A percentile compares a stretch with the other conserved stretches of the same genome.
Conservation (phyloP, 64 coral and sea anemone species). For the Anthopleura sola region DNA sequence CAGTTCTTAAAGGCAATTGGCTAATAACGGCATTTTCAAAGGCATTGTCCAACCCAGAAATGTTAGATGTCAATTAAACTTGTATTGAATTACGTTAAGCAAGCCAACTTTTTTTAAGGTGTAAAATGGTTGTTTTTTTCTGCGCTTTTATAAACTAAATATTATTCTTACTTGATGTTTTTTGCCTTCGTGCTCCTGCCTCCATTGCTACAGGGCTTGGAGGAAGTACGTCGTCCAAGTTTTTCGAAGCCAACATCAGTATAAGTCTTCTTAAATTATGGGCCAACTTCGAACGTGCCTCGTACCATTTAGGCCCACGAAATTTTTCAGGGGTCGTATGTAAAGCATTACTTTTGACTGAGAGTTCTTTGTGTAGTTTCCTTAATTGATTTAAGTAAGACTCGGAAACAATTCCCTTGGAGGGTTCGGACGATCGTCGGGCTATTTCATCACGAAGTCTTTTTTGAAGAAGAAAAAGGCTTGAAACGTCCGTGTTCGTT, state of each 20-base stretch:
- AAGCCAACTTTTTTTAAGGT: too few species aligned
- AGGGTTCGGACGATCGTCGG: not conserved
- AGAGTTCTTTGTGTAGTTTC: not conserved
- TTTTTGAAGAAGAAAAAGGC: conserved; percentile 9
- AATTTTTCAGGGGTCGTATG: not conserved
- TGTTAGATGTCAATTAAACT: too few species aligned
- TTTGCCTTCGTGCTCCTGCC: not conserved
- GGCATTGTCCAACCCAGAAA: too few species aligned
- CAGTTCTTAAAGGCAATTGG: too few species aligned
- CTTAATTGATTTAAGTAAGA: not conserved
- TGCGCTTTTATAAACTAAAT: too few species aligned
- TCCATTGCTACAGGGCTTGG: not conserved
- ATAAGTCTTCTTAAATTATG: conserved; percentile 24
- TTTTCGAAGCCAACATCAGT: conserved; percentile 3
- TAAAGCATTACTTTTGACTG: not conserved
- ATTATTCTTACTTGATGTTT: not conserved
- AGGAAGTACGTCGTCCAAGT: not conserved
- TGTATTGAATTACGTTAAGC: too few species aligned
- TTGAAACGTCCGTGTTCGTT: not conserved
- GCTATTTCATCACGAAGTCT: conserved; percentile 12
- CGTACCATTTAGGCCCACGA: conserved; percentile 20
- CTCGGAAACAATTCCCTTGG: not conserved
- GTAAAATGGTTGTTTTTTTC: too few species aligned
- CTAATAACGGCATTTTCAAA: too few species aligned
- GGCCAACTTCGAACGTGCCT: not conserved